phyloP scores from a whole-genome alignment of 1,140 invertebrate species.

The Rhopalosiphum maidis region DNA sequence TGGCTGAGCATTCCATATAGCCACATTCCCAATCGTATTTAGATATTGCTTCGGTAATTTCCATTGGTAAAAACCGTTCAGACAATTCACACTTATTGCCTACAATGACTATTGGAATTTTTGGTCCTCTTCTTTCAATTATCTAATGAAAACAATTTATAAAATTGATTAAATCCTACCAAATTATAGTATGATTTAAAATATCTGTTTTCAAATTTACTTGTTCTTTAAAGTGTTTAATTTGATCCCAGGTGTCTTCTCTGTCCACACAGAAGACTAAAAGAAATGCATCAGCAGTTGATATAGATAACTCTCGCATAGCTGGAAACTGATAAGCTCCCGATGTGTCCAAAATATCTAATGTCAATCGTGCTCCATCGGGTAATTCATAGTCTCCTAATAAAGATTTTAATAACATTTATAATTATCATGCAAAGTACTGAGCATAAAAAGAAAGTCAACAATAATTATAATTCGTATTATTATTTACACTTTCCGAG shows the following conservation, averaged over 20 bases:
- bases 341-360: slow-evolving; percentile 69
- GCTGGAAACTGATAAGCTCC: slow-evolving; percentile 69
- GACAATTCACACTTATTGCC: slow-evolving; percentile 68
- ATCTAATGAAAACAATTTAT: slow-evolving; percentile 60
- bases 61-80: slow-evolving; percentile 61
- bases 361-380: slow-evolving; percentile 63
- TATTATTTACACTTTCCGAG: not conserved
- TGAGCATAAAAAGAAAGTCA: not conserved
- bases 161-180: not conserved
- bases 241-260: slow-evolving; percentile 66
- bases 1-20: slow-evolving; percentile 68
- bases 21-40: slow-evolving; percentile 68
- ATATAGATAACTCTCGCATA: slow-evolving; percentile 69
- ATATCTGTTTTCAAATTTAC: slow-evolving; percentile 59
- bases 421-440: not conserved
- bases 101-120: slow-evolving; percentile 67
- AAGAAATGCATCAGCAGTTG: slow-evolving; percentile 68
- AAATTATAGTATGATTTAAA: not conserved
- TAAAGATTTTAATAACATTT: not conserved
- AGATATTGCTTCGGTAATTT: slow-evolving; percentile 65
- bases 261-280: slow-evolving; percentile 68
- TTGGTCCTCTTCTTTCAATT: slow-evolving; percentile 61
- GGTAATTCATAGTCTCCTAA: slow-evolving; percentile 66
- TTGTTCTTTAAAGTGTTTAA: slow-evolving; percentile 63
- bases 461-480: not conserved